These are phyloP conservation scores for Pomacea canaliculata DNA, from an alignment of 2,888 invertebrate species.

Conservation along the genomic window DNA sequence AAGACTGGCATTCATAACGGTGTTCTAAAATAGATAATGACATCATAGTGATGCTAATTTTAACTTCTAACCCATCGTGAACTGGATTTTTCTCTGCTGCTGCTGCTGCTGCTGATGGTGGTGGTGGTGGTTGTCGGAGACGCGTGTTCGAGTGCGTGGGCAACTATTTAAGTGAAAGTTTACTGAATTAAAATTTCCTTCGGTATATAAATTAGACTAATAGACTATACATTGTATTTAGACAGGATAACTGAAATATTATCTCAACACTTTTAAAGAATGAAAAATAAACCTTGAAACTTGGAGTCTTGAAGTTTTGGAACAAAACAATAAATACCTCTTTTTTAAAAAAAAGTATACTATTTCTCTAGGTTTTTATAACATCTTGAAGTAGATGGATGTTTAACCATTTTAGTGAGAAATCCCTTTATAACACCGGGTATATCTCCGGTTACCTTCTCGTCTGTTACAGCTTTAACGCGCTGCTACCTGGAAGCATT, in stretches of 20 bases:
- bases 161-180: not conserved
- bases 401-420: not conserved
- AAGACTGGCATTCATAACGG: no score
- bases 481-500: not conserved
- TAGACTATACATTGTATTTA: no score
- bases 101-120: not conserved
- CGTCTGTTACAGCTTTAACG: not conserved
- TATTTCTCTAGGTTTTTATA: no score
- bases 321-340: no score
- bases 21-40: no score
- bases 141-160: not conserved
- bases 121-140: no score
- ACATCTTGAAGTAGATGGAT: no score
- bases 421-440: not conserved
- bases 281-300: not conserved
- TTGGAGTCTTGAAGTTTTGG: no score
- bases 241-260: no score
- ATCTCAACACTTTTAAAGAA: not conserved
- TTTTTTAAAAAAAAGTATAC: no score
- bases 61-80: no score
- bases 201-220: not conserved
- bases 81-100: not conserved
- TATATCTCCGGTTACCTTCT: not conserved
- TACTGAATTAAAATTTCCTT: not conserved
- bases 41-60: no score